Evolutionary conservation across 2,888 invertebrate genomes (phyloP).

Genomic region (Taphrorychus bicolor): DNA sequence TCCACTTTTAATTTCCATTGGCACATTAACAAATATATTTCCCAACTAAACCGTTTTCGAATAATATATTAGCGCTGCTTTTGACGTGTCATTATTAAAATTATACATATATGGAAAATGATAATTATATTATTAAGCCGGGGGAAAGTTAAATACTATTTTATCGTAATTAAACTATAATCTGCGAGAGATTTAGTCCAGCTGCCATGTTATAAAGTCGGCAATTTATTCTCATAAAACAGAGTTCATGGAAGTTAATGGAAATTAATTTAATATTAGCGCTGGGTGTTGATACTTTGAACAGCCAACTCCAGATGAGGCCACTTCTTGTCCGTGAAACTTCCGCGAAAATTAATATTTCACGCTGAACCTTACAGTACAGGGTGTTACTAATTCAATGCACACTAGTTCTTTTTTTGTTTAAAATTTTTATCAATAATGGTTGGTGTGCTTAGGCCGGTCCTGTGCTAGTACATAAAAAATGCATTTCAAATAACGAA

Average conservation of each 20-base stretch:
- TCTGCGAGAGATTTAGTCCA: slow-evolving; percentile 5
- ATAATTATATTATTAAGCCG: slow-evolving; percentile 4
- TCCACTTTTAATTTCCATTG: neutral
- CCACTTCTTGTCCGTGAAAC: neutral
- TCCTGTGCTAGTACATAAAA: slow-evolving; percentile 39
- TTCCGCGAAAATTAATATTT: neutral
- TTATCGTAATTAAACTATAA: slow-evolving; percentile 7
- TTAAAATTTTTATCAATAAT: too few relatives aligned
- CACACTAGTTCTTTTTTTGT: too few relatives aligned
- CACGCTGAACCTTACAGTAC: too few relatives aligned
- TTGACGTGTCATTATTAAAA: slow-evolving; percentile 4
- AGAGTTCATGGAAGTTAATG: slow-evolving; percentile 5
- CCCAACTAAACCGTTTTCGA: neutral
- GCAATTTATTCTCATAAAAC: slow-evolving; percentile 6
- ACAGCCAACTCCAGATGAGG: too few relatives aligned
- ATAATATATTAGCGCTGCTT: slow-evolving; percentile 4
- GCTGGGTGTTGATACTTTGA: neutral
- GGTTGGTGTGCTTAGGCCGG: neutral
- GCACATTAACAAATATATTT: slow-evolving; percentile 6
- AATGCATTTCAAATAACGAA: slow-evolving; percentile 43
- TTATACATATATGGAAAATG: slow-evolving; percentile 4
- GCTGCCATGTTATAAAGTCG: slow-evolving; percentile 5
- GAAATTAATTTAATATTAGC: slow-evolving; percentile 8
- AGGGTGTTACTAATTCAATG: too few relatives aligned
- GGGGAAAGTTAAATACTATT: slow-evolving; percentile 2